These are phyloP conservation scores for Orgyia antiqua DNA, from an alignment of 2,888 invertebrate species.

Conservation along the genomic window DNA sequence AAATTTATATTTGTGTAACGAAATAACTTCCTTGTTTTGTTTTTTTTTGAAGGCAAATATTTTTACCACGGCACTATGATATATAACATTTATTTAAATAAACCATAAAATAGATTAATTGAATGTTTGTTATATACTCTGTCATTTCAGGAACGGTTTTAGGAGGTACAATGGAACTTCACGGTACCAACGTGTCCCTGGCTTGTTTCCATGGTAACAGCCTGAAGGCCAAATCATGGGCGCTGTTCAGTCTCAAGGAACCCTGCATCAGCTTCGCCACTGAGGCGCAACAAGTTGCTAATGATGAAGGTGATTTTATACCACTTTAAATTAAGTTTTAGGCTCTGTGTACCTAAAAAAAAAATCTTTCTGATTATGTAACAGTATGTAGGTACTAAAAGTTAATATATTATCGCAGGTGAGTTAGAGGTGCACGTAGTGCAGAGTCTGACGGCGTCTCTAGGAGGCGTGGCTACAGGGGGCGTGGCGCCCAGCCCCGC, in stretches of 20 bases:
- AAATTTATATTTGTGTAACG: too few relatives aligned
- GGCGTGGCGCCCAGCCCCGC: constrained; percentile 65
- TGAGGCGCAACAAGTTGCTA: constrained; percentile 92
- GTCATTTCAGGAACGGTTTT: constrained; percentile 87
- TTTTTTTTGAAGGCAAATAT: too few relatives aligned
- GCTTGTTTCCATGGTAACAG: constrained; percentile 99
- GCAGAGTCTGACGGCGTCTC: constrained; percentile 92
- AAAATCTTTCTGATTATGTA: too few relatives aligned
- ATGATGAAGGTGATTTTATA: constrained; percentile 74
- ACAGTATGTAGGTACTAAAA: too few relatives aligned
- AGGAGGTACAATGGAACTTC: constrained; percentile 92
- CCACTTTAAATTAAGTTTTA: too few relatives aligned
- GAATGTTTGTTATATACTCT: too few relatives aligned
- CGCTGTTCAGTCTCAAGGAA: constrained; percentile 94
- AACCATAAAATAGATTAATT: too few relatives aligned
- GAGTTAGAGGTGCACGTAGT: constrained; percentile 87
- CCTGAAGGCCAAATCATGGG: constrained; percentile 98
- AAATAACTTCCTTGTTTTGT: too few relatives aligned
- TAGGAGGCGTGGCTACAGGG: constrained; percentile 80
- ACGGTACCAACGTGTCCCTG: constrained; percentile 93
- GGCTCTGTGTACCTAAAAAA: too few relatives aligned
- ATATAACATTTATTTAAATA: too few relatives aligned
- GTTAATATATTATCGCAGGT: too few relatives aligned
- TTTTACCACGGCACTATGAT: too few relatives aligned
- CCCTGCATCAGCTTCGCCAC: constrained; percentile 95